Evolutionary conservation across 2,797 vertebrate species (phyloP), one percentile per base, ranked within the genome.

Genomic region (Setipinna tenuifilis): DNA sequence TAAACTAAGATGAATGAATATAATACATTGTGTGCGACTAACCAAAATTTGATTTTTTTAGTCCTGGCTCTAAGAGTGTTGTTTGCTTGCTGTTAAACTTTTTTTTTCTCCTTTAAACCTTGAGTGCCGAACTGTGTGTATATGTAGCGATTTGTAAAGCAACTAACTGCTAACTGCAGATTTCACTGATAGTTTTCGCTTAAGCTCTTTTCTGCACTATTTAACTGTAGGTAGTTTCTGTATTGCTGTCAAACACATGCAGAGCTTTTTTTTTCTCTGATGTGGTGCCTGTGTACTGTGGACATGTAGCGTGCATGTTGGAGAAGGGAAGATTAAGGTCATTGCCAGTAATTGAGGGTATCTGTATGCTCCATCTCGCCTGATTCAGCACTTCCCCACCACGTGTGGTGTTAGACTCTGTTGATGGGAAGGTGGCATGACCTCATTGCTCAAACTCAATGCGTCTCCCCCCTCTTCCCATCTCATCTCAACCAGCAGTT

Each of bases 351-450:
- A 31, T 12, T 81, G 54, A 50, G 50, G n/a, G 44, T 65, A 82
- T 48, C 23, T 50, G 28, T 11, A 0, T 35, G 11, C 81, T 35
- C 28, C 82, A 85, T 80, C 84, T 87, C 16, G 58, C 6, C 84
- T 84, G 46, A 87, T 78, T 83, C 85, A 58, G 80, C 80, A 25
- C 83, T 84, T 88, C 78, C 62, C 54, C 68, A 58, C 65, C 68
- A 83, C 44, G 35, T 46, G 58, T 31, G 57, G 21, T 9, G 14
- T 31, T 41, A 54, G 35, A 78, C 61, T 44, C 14, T 3, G 54
- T 25, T 16, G 71, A 78, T 21, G 35, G 35, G 17, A 78, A 78
- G 35, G 71, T 44, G 14, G 71, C 31, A 78, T 78, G 71, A 78
- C 71, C 71, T 78, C 71, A 78, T 71, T 71, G 65, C 17, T 65